Evolutionary conservation across 2,797 vertebrate genomes (phyloP).

Genomic region (Brachyrhaphis roseni): DNA sequence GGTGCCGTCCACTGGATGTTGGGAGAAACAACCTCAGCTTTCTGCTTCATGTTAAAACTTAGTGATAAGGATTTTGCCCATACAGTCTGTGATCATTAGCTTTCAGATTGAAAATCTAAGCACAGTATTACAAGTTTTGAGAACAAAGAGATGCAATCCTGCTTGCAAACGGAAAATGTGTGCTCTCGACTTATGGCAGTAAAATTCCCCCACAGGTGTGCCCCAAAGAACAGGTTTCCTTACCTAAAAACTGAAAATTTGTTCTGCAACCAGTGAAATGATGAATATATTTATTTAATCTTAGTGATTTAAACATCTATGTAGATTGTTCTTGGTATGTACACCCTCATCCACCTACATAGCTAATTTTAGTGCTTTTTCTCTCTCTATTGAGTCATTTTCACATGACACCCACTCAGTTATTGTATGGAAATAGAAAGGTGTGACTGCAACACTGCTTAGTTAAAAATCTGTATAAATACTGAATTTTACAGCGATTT

Average conservation of each 20-base stretch:
- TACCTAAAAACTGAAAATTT: neutral
- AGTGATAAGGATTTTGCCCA: no score
- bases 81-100: no score
- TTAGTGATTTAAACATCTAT: neutral
- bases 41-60: no score
- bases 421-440: neutral
- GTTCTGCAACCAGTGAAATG: neutral
- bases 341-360: neutral
- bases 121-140: no score
- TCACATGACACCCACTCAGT: slow-evolving; percentile 1
- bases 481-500: neutral
- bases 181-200: no score
- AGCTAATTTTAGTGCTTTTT: neutral
- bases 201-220: neutral
- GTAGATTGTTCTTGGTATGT: neutral
- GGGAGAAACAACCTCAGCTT: no score
- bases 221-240: neutral
- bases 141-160: no score
- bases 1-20: no score
- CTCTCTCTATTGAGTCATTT: neutral
- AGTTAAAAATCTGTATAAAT: neutral
- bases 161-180: no score
- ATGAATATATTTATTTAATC: neutral
- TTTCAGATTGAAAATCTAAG: no score
- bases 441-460: neutral